phyloP scores from a whole-genome alignment of 2,888 invertebrate species.

The Himalopsyche tibetana region DNA sequence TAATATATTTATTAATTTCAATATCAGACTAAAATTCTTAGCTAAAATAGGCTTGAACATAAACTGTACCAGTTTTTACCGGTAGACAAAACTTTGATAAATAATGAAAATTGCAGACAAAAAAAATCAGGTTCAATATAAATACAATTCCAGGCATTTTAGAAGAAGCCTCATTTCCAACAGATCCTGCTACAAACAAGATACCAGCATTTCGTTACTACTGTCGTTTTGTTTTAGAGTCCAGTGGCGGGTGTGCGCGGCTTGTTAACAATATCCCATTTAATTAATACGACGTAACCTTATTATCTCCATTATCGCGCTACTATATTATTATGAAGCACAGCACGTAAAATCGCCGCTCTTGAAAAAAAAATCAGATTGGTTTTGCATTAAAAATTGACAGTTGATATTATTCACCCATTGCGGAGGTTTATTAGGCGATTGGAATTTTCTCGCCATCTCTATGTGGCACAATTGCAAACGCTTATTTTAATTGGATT shows the following conservation, averaged over 20 bases:
- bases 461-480: too few relatives aligned
- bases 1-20: too few relatives aligned
- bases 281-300: conserved; percentile 63
- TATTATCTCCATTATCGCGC: conserved; percentile 57
- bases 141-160: background rate
- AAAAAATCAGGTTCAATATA: background rate
- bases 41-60: too few relatives aligned
- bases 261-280: conserved; percentile 65
- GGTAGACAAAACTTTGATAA: too few relatives aligned
- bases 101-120: too few relatives aligned
- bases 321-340: conserved; percentile 21
- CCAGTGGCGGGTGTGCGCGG: conserved; percentile 62
- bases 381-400: conserved; percentile 12
- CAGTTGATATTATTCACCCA: background rate
- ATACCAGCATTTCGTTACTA: conserved; percentile 53
- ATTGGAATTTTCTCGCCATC: background rate
- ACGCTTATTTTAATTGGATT: too few relatives aligned
- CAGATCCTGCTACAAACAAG: conserved; percentile 31
- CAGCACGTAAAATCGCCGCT: background rate
- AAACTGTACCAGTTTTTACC: too few relatives aligned
- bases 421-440: background rate
- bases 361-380: background rate
- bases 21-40: too few relatives aligned
- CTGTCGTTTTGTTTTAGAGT: conserved; percentile 63
- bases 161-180: background rate